Evolutionary conservation across 2,113 vertebrate species (phyloP).

Genomic region (Phalacrocorax aristotelis): DNA sequence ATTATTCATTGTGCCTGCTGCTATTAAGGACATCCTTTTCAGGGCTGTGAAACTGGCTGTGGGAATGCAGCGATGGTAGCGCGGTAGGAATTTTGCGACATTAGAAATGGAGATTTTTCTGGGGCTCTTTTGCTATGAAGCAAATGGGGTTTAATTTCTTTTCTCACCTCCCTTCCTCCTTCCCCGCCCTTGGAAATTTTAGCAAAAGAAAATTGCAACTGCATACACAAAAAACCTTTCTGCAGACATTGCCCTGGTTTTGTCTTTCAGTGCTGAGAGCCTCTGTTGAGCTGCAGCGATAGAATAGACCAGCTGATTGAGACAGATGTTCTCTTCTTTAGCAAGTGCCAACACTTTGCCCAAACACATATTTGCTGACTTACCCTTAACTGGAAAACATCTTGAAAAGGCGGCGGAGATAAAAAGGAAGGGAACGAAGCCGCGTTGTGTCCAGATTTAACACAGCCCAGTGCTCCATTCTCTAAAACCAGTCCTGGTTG

Average conservation of each 20-base stretch:
- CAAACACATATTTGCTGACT: conserved; percentile 79
- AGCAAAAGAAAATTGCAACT: conserved; percentile 17
- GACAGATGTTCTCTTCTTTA: conserved; percentile 71
- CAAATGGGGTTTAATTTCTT: conserved; percentile 55
- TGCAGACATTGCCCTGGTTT: conserved; percentile 10
- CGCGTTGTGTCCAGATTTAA: conserved; percentile 74
- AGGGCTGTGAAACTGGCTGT: not conserved
- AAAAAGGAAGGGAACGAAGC: conserved; percentile 48
- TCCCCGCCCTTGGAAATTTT: not conserved
- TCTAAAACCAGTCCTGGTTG: conserved; percentile 63
- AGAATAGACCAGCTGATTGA: conserved; percentile 60
- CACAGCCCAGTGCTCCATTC: conserved; percentile 72
- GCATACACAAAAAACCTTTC: not conserved
- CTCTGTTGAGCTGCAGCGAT: not conserved
- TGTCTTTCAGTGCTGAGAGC: not conserved
- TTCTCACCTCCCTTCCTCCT: conserved; percentile 52
- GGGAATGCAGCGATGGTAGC: not conserved
- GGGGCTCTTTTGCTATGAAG: not conserved
- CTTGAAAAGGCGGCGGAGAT: conserved; percentile 62
- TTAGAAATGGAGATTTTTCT: conserved; percentile 4
- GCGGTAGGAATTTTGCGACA: not conserved
- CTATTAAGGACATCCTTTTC: not conserved
- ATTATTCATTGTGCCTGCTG: not conserved
- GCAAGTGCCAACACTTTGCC: conserved; percentile 55
- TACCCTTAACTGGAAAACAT: conserved; percentile 57